Conservation (phyloP, 1,140 invertebrate species). For the Batillaria attramentaria region DNA sequence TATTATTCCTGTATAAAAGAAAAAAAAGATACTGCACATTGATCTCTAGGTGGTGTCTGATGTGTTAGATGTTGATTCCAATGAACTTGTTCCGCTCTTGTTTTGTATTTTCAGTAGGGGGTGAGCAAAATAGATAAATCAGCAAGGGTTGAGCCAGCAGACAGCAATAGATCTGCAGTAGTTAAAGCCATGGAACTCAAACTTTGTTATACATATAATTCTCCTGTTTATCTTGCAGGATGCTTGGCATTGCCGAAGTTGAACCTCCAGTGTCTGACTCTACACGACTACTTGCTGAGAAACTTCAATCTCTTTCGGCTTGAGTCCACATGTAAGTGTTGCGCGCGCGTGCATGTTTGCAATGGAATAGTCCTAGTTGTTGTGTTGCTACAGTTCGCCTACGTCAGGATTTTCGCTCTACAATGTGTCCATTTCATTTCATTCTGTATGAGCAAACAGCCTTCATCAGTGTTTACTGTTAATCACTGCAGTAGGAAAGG, state of each 20-base stretch:
- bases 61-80: not conserved
- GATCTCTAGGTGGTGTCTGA: not conserved
- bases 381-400: not conserved
- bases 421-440: not conserved
- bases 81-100: not conserved
- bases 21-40: no score
- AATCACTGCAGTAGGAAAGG: no score
- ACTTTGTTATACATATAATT: not conserved
- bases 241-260: constrained; percentile 94
- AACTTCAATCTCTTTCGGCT: constrained; percentile 99
- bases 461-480: not conserved
- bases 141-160: no score
- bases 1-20: no score
- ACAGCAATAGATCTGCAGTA: no score
- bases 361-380: not conserved
- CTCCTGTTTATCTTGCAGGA: constrained; percentile 55
- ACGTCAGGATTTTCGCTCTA: no score
- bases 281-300: constrained; percentile 97
- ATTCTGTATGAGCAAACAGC: not conserved
- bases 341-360: not conserved
- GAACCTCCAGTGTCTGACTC: constrained; percentile 97
- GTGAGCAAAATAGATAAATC: not conserved
- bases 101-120: not conserved
- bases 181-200: no score
- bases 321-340: constrained; percentile 93